Evolutionary conservation across 2,797 vertebrate genomes (phyloP), one percentile per base, ranked within the genome.

Genomic region (Gobio occitaniae): DNA sequence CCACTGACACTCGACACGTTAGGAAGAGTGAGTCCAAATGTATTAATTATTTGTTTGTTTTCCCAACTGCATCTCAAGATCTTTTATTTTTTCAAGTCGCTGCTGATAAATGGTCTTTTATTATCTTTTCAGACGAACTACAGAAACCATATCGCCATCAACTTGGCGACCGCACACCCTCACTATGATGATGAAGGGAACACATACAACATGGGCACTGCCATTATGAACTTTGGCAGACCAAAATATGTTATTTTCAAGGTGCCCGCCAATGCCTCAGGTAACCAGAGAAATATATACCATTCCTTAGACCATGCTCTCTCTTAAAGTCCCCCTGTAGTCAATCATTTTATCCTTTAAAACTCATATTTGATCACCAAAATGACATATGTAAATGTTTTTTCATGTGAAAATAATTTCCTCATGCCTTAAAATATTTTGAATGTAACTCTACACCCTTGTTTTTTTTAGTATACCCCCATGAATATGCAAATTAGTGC

Each of bases 181-280:
- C 98, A 99, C 92, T 99, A 99, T 4, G 98, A 99, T 78, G 86
- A 89, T 0, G 94, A 94, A 76, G 97, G 97, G 41, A 98, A 97
- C 91, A 89, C 95, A 74, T 96, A 97, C 91, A 99, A 99, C 91
- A 96, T 99, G 94, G 98, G 98, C 75, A 99, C 96, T 0, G 95
- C 97, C 70, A 94, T 99, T 47, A 92, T 96, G 87, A 94, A 95
- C 82, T 92, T 97, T 19, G 95, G 96, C 7, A 94, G 86, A 74
- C 98, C 98, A 1, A 98, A 96, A 83, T 99, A 97, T 0, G 19
- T 97, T 85, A 88, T 99, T 19, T 98, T 99, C 90, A 98, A 96
- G 90, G 96, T 99, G 84, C 96, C 97, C 0, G 83, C 93, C 0
- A 38, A 91, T 1, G 90, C 87, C 3, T 92, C 96, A 91, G 96